Evolutionary conservation across 2,888 invertebrate genomes (phyloP), one percentile per base, ranked within the genome.

Genomic region (Stegophylla sp.): DNA sequence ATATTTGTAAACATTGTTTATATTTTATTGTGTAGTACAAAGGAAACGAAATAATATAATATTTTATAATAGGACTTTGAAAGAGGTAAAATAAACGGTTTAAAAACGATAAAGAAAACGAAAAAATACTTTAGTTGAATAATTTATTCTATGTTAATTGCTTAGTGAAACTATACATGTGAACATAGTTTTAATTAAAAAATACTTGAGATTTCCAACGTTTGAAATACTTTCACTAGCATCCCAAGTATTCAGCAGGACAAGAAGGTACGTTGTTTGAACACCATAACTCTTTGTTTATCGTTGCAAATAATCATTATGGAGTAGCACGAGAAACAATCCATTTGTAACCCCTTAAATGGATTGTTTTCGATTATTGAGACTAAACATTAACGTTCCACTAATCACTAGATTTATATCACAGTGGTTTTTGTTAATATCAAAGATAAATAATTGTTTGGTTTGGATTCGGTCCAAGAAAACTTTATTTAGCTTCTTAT

Each of bases 401-500:
- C n/a, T 28, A n/a, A 51, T 69, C 28, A 45, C 69, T 34, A 51
- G 12, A 64, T n/a, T n/a, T 23, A 7, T 69, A 53, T 26, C 13
- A 15, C 28, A 13, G n/a, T 69, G n/a, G 34, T 51, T 69, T 69
- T 69, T 7, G 28, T 53, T 51, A 20, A 51, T 69, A 69, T 69
- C 13, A 13, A 15, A 69, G 34, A 69, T 69, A 69, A 53, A 69
- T n/a, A n/a, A n/a, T 34, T 3, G 15, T 51, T n/a, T 51, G n/a
- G n/a, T 69, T 69, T 69, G 69, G 34, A 53, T 69, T 13, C 51
- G n/a, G 9, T 3, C 69, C 51, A 53, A 51, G 13, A 51, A 69
- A 34, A 51, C 34, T 3, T 15, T 69, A 69, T 53, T 69, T 51
- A n/a, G 28, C 20, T 69, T 69, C 48, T 34, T 69, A 69, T 69